These are phyloP conservation scores for Neofelis nebulosa DNA, from an alignment of 2,113 vertebrate species.

Conservation along the genomic window DNA sequence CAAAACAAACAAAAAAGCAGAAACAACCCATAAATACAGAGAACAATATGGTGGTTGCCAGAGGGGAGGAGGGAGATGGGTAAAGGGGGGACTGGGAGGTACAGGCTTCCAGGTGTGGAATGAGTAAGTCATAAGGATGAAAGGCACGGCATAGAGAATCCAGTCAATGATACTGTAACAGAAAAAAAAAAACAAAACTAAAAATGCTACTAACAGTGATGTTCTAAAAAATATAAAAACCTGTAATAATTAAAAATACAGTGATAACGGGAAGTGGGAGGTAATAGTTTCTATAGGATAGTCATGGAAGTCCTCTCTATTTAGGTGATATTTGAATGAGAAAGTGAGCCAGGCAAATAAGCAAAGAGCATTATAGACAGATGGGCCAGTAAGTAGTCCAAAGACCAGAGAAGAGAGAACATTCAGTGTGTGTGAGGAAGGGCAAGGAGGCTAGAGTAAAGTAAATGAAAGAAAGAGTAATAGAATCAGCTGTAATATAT, in stretches of 20 bases:
- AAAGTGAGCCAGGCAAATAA: conserved; percentile 7
- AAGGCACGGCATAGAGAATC: too few relatives aligned
- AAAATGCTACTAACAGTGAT: not conserved
- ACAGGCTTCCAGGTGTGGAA: too few relatives aligned
- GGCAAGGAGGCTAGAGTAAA: not conserved
- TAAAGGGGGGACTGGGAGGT: too few relatives aligned
- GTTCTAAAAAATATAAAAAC: not conserved
- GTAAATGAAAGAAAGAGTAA: not conserved
- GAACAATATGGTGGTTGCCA: not conserved
- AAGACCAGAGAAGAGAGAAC: not conserved
- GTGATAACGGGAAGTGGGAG: not conserved
- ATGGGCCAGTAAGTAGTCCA: not conserved
- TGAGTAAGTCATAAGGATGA: too few relatives aligned
- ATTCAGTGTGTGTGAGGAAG: not conserved
- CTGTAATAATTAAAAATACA: not conserved
- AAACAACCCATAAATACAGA: not conserved
- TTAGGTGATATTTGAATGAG: conserved; percentile 3
- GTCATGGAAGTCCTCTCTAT: not conserved
- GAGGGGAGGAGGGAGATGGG: not conserved
- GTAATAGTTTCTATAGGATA: not conserved
- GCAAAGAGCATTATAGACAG: not conserved
- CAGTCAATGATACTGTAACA: too few relatives aligned
- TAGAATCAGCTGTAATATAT: not conserved
- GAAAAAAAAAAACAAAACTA: too few relatives aligned
- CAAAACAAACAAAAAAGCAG: not conserved